Evolutionary conservation across 2,888 invertebrate genomes (phyloP), one percentile per base, ranked within the genome.

Genomic region (Drosophila histrio): DNA sequence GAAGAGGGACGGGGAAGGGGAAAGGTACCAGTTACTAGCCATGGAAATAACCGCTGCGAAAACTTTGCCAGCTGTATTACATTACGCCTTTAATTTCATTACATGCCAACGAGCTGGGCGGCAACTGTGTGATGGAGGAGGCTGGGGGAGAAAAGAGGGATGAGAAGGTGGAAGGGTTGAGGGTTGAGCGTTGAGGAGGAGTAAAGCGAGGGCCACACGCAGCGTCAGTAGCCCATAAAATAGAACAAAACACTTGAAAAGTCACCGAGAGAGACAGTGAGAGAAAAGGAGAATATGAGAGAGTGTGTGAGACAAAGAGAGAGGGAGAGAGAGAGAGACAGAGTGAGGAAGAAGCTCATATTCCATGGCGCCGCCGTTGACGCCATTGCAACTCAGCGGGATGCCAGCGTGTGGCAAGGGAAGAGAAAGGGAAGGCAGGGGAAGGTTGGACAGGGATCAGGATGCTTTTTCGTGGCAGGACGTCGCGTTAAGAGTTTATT

Each of bases 21-120:
- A 19, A 8, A 39, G 32, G 9, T 52, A 26, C 43, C 59, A 54
- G 57, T 60, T 57, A 49, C 53, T 64, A 73, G 58, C 64, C 79
- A 80, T 65, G 79, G 39, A 82, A 77, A 83, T 82, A 82, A 83
- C 75, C 84, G 79, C 79, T 81, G 56, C 50, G 71, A 69, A 84
- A 84, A 79, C 77, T 84, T 82, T 84, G 67, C 74, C 82, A 79
- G 75, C 81, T 81, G 81, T 82, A 82, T 82, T 82, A 81, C 84
- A 84, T 82, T 82, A 84, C 82, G 82, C 81, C 84, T 84, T 82
- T 82, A 84, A 82, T 82, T 82, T 84, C 76, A 82, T 82, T 82
- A 82, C 77, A 71, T 53, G 62, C 59, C 75, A 70, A 70, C 73
- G 66, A 73, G 73, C 41, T 43, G 73, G 66, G 70, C 50, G 57